phyloP scores from a whole-genome alignment of 2,113 vertebrate species.

The Tetraodon nigroviridis region DNA sequence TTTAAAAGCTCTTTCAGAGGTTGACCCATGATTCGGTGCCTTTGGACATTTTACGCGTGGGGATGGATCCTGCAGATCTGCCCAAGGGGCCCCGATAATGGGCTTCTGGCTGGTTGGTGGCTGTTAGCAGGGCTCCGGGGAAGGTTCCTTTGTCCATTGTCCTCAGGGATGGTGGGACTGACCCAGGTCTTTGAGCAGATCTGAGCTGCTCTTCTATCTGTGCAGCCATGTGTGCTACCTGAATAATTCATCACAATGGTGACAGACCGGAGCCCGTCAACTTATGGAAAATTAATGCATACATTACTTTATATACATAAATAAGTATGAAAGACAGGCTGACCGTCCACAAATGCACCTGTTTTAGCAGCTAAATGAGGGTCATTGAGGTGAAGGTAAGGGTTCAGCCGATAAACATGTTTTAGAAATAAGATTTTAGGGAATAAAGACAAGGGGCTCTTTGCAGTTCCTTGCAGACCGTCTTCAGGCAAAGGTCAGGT shows the following conservation, averaged over 20 bases:
- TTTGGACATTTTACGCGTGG: slow-evolving; percentile 18
- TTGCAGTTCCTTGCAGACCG: not conserved
- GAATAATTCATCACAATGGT: slow-evolving; percentile 62
- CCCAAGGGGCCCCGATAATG: slow-evolving; percentile 51
- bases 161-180: slow-evolving; percentile 8
- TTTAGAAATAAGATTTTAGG: not conserved
- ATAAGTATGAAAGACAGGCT: slow-evolving; percentile 49
- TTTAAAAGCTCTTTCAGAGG: not conserved
- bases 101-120: too few relatives aligned
- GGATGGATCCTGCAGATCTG: slow-evolving; percentile 29
- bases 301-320: slow-evolving; percentile 27
- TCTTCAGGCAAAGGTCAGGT: slow-evolving; percentile 5
- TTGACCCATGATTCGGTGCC: not conserved
- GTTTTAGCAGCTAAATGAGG: slow-evolving; percentile 17
- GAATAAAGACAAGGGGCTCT: not conserved
- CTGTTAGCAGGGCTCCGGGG: slow-evolving; percentile 36
- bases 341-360: slow-evolving; percentile 33
- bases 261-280: slow-evolving; percentile 50
- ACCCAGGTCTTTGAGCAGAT: slow-evolving; percentile 10
- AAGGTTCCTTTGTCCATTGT: slow-evolving; percentile 55
- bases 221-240: slow-evolving; percentile 38
- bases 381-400: not conserved
- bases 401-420: too few relatives aligned
- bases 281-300: slow-evolving; percentile 52
- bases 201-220: slow-evolving; percentile 7